Evolutionary conservation across 2,888 invertebrate genomes (phyloP).

Genomic region (Macaria liturata): DNA sequence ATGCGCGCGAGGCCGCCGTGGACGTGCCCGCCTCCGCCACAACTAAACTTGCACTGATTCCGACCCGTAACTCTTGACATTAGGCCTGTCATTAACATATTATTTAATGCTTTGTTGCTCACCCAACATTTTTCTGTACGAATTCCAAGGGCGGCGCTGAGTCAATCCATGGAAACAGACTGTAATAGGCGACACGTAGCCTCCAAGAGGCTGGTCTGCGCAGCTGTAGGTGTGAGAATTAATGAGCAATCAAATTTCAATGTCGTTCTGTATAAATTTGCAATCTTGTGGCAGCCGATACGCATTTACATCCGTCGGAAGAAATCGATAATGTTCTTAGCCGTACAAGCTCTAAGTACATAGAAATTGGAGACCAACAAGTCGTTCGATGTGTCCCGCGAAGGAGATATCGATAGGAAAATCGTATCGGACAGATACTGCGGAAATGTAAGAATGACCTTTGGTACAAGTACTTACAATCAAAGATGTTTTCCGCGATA

Average conservation of each 20-base stretch:
- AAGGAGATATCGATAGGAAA: neutral
- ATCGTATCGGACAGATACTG: neutral
- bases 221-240: constrained; percentile 2
- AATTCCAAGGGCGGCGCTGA: constrained; percentile 17
- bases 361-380: too few relatives aligned
- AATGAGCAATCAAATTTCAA: constrained; percentile 8
- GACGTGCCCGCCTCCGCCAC: constrained; percentile 58
- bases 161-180: constrained; percentile 2
- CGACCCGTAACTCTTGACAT: constrained; percentile 21
- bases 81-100: constrained; percentile 15
- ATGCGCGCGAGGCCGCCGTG: constrained; percentile 69
- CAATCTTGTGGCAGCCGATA: constrained; percentile 6
- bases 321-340: too few relatives aligned
- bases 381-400: too few relatives aligned
- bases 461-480: constrained; percentile 10
- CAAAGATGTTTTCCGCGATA: constrained; percentile 24
- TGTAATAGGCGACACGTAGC: constrained; percentile 3
- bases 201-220: constrained; percentile 5
- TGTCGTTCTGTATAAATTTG: constrained; percentile 9
- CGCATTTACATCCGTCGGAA: neutral
- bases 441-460: constrained; percentile 16
- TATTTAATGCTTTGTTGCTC: constrained; percentile 13
- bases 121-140: constrained; percentile 8
- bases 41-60: constrained; percentile 41
- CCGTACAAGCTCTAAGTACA: too few relatives aligned